Conservation (phyloP, 2,797 vertebrate genomes). For the Amblyraja radiata region DNA sequence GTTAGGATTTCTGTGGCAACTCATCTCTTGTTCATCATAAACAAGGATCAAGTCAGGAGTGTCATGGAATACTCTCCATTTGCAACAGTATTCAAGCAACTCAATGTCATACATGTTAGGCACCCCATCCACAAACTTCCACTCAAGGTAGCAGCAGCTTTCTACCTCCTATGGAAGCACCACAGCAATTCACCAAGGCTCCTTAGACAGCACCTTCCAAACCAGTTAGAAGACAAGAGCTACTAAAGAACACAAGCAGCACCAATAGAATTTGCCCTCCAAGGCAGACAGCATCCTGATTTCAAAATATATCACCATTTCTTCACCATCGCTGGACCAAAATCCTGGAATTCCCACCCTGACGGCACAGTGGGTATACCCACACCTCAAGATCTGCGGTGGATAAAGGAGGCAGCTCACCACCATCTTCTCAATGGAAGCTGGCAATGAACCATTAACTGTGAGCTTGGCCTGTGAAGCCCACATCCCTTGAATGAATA, state of each 20-base stretch:
- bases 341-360: not conserved
- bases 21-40: too few species aligned
- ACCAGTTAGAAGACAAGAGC: not conserved
- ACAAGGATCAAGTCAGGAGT: too few species aligned
- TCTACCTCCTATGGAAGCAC: too few species aligned
- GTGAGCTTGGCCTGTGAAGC: too few species aligned
- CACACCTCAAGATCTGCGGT: not conserved
- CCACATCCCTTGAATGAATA: too few species aligned
- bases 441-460: not conserved
- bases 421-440: not conserved
- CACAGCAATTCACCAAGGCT: not conserved
- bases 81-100: too few species aligned
- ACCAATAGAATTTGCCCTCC: not conserved
- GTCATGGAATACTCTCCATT: too few species aligned
- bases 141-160: not conserved
- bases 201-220: too few species aligned
- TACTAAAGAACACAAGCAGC: not conserved
- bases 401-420: not conserved
- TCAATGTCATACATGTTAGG: too few species aligned
- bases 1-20: too few species aligned
- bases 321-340: not conserved
- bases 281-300: not conserved
- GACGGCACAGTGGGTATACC: not conserved
- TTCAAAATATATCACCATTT: not conserved
- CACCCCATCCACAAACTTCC: too few species aligned